Evolutionary conservation across 2,113 vertebrate genomes (phyloP).

Genomic region (Solea solea): DNA sequence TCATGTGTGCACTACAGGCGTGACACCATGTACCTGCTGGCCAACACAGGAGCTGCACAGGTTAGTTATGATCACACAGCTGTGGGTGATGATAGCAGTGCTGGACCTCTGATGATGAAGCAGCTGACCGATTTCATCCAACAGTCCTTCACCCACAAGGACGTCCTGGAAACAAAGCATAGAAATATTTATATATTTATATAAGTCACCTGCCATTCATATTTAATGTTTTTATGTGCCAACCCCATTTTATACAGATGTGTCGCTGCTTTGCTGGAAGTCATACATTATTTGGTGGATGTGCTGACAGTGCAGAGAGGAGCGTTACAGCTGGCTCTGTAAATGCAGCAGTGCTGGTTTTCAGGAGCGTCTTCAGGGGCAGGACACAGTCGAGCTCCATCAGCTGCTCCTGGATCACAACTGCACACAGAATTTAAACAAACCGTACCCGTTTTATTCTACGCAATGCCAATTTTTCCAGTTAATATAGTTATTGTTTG

Average conservation of each 20-base stretch:
- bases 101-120: constrained; percentile 66
- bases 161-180: constrained; percentile 67
- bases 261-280: background rate
- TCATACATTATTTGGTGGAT: constrained; percentile 77
- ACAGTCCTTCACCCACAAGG: constrained; percentile 74
- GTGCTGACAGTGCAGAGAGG: constrained; percentile 79
- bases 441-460: background rate
- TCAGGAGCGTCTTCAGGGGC: constrained; percentile 76
- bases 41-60: constrained; percentile 62
- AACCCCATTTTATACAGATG: background rate
- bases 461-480: background rate
- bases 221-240: too few relatives aligned
- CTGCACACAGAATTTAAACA: constrained; percentile 53
- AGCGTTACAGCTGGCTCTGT: constrained; percentile 73
- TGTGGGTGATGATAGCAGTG: constrained; percentile 68
- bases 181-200: background rate
- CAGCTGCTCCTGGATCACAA: constrained; percentile 73
- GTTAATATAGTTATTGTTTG: too few relatives aligned
- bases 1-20: background rate
- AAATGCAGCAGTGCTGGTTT: constrained; percentile 50
- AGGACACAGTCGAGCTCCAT: constrained; percentile 74
- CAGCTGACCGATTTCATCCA: constrained; percentile 74
- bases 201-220: too few relatives aligned
- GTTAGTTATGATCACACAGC: constrained; percentile 76
- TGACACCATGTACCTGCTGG: constrained; percentile 58